These are phyloP conservation scores for Periophthalmus modestus DNA, from an alignment of 2,113 vertebrate genomes.

Conservation along the genomic window DNA sequence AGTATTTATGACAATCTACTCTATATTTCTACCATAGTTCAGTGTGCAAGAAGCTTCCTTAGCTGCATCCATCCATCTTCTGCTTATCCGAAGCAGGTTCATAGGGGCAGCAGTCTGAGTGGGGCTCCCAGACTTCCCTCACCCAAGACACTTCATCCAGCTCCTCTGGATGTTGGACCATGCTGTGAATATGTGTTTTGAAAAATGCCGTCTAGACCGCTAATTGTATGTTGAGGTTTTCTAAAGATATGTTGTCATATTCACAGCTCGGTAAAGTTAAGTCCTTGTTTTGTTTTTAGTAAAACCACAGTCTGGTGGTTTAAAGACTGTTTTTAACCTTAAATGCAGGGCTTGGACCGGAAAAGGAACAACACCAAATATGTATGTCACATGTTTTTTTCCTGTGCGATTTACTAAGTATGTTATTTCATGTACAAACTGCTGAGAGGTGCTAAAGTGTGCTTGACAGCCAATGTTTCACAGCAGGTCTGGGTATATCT, in stretches of 20 bases:
- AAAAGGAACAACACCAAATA: not conserved
- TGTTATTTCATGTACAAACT: not conserved
- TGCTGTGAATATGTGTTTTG: not conserved
- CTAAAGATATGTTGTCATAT: slow-evolving; percentile 1
- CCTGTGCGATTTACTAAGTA: not conserved
- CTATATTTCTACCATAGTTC: not conserved
- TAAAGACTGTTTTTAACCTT: not conserved
- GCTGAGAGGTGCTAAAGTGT: not conserved
- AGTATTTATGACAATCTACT: not conserved
- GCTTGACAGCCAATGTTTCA: not conserved
- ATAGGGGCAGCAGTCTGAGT: no score
- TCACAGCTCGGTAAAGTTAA: not conserved
- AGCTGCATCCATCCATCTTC: no score
- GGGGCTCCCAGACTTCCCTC: no score
- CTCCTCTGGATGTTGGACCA: no score
- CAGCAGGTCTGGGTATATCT: no score
- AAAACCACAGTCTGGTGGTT: not conserved
- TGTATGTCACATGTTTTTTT: not conserved
- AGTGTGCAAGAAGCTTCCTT: not conserved
- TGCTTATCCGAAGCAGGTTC: no score
- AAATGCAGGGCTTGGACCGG: not conserved
- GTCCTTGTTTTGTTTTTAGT: not conserved
- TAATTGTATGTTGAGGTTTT: not conserved
- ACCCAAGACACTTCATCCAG: no score
- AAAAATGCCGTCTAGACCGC: not conserved